Evolutionary conservation across 2,797 vertebrate species (phyloP).

Genomic region (Onychomys arenicola): DNA sequence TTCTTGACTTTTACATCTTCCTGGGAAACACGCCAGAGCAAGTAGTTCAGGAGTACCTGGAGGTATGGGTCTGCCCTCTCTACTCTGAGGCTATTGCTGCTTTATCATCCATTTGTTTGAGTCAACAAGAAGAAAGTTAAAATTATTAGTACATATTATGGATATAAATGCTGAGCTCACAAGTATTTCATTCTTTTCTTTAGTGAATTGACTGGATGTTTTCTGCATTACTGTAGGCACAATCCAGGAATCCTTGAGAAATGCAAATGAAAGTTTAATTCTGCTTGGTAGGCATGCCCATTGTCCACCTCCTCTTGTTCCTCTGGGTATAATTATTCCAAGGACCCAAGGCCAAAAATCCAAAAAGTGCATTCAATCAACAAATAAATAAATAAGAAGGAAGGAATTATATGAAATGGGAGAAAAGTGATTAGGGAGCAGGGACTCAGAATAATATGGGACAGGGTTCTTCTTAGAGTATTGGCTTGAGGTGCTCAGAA

Average conservation of each 20-base stretch:
- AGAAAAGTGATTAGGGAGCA: background rate
- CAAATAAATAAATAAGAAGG: background rate
- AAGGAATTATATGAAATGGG: background rate
- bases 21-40: conserved; percentile 95
- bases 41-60: conserved; percentile 94
- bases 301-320: background rate
- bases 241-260: background rate
- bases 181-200: background rate
- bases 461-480: background rate
- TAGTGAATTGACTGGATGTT: background rate
- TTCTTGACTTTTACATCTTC: conserved; percentile 96
- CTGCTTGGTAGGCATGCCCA: background rate
- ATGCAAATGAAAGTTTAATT: background rate
- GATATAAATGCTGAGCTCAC: background rate
- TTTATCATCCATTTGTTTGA: background rate
- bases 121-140: background rate
- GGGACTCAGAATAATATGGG: background rate
- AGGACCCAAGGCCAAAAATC: background rate
- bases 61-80: conserved; percentile 86
- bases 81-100: background rate
- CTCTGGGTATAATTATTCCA: background rate
- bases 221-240: background rate
- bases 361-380: background rate
- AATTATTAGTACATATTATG: background rate
- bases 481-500: background rate